Conservation (phyloP, 2,113 vertebrate species). For the zebrafish (Danio rerio) region GRCz12tu NC_133177.1:21512501-21513000, state of each 20-base stretch:
- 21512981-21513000: background rate
- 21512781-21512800: background rate
- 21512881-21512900: background rate
- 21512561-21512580: too few relatives aligned
- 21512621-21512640: background rate
- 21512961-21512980: background rate
- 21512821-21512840: slow-evolving; percentile 16
- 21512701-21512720: background rate
- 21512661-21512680: background rate
- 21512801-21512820: background rate
- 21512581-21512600: too few relatives aligned
- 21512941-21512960: background rate
- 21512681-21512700: background rate
- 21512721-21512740: background rate
- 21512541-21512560: too few relatives aligned
- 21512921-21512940: background rate
- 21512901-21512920: background rate
- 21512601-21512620: too few relatives aligned
- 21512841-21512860: background rate
- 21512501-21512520: too few relatives aligned
- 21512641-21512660: slow-evolving; percentile 10
- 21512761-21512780: slow-evolving; percentile 18
- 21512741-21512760: slow-evolving; percentile 16
- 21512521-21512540: too few relatives aligned
- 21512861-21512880: background rate